A percentile compares a stretch with the other conserved stretches of the same genome.
Evolutionary conservation across 2,888 invertebrate species (phyloP).

Genomic region (Lasius platythorax): DNA sequence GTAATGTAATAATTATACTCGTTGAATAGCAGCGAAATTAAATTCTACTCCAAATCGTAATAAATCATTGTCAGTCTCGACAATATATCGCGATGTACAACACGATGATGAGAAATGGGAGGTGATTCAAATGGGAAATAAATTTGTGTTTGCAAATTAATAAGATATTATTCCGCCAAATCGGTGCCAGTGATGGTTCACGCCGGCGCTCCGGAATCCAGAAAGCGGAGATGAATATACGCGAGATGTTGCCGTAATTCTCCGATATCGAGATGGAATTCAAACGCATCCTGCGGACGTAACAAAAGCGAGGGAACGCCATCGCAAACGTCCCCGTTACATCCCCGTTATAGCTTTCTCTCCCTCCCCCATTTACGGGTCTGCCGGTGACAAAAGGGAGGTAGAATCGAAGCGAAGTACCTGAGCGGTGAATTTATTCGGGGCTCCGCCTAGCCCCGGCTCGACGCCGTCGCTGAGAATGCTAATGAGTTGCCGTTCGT

Average conservation of each 20-base stretch:
- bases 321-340: conserved; percentile 15
- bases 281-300: conserved; percentile 20
- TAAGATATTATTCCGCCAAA: conserved; percentile 29
- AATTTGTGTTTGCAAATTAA: conserved; percentile 33
- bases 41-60: conserved; percentile 22
- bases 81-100: neutral
- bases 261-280: conserved; percentile 35
- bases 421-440: conserved; percentile 69
- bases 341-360: conserved; percentile 26
- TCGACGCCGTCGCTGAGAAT: conserved; percentile 65
- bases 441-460: conserved; percentile 65
- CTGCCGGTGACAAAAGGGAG: conserved; percentile 64
- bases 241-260: conserved; percentile 44
- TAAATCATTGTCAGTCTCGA: conserved; percentile 19
- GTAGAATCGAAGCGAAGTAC: conserved; percentile 65
- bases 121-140: conserved; percentile 25
- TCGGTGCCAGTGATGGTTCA: neutral
- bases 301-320: conserved; percentile 48
- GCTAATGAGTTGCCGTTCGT: conserved; percentile 67
- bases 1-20: conserved; percentile 10
- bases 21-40: conserved; percentile 4
- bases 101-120: neutral
- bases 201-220: neutral
- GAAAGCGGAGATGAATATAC: conserved; percentile 31
- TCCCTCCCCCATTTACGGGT: neutral